A percentile compares a stretch with the other conserved stretches of the same genome.
Evolutionary conservation across 1,140 invertebrate genomes (phyloP).

Genomic region (Lordiphosa clarofinis): DNA sequence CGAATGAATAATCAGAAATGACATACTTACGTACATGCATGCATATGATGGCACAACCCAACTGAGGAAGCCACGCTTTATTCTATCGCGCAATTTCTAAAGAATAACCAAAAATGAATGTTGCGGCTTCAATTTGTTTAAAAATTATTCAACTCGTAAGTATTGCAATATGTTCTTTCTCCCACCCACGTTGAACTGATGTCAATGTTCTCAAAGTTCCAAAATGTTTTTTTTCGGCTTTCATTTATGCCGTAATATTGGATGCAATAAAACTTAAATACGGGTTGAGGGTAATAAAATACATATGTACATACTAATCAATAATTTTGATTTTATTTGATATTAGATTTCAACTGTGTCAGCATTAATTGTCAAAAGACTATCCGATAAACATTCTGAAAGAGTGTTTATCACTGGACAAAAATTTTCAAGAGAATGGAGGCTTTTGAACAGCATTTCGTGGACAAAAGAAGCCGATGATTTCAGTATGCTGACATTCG

Average conservation of each 20-base stretch:
- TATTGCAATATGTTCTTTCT: background rate
- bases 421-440: constrained; percentile 51
- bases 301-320: too few species aligned
- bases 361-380: constrained; percentile 41
- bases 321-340: background rate
- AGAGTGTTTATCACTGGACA: constrained; percentile 33
- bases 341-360: constrained; percentile 37
- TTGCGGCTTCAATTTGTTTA: constrained; percentile 33
- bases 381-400: constrained; percentile 61
- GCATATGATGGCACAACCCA: background rate
- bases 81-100: constrained; percentile 5
- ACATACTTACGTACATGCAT: background rate
- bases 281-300: too few species aligned
- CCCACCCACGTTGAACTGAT: too few species aligned
- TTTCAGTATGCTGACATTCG: constrained; percentile 39
- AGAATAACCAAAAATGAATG: constrained; percentile 40
- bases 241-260: too few species aligned
- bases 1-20: too few species aligned
- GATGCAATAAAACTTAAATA: too few species aligned
- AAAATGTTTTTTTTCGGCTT: too few species aligned
- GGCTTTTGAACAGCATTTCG: constrained; percentile 47
- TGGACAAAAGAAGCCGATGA: constrained; percentile 51
- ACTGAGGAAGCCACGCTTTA: constrained; percentile 7
- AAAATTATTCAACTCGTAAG: constrained; percentile 57
- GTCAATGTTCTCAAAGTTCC: too few species aligned